Base-by-base conservation (phyloP, 1,140 invertebrate species). In the Delia radicum region DNA sequence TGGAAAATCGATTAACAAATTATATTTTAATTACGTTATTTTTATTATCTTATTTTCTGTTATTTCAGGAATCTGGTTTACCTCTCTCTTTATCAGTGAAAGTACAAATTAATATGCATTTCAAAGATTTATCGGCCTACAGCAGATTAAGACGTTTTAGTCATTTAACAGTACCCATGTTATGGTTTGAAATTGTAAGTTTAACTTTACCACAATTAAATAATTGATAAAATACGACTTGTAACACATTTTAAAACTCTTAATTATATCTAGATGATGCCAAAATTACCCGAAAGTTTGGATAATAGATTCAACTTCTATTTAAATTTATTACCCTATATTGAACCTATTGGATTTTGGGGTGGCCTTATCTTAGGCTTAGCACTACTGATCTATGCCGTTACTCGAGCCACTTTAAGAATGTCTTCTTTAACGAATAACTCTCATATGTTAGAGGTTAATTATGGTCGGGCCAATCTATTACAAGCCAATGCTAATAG, bases 101-200 rank as follows among this genome's bases (percentile, higher is more conserved):
- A 76, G 92, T 94, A 77, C 94, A 95, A 87, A 95, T 95, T 79
- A 95, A 95, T 81, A 93, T 95, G 92, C 92, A 91, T 1, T 84
- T 94, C 0, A 90, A 90, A 37, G 89, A 93, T 81, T 87, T 95
- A 3, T 87, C 87, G 2, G 80, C 81, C 8, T 93, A 94, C 75
- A 88, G 88, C 0, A 87, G 91, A 73, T 88, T 89, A 0, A 89
- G 89, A 5, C 87, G 82, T 78, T 94, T 95, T 77, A 87, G 90
- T 18, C 87, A 94, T 79, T 86, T 93, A 77, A 89, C 92, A 0
- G 80, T 94, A 0, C 94, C 94, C 0, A 84, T 95, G 78, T 86
- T 95, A 0, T 95, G 94, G 93, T 94, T 93, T 78, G 94, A 95
- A 89, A 93, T 94, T 80, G 94, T 95, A 90, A 92, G 93, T 33